These are phyloP conservation scores for Odontophorus gujanensis DNA, from an alignment of 2,113 vertebrate genomes.

Conservation along the genomic window DNA sequence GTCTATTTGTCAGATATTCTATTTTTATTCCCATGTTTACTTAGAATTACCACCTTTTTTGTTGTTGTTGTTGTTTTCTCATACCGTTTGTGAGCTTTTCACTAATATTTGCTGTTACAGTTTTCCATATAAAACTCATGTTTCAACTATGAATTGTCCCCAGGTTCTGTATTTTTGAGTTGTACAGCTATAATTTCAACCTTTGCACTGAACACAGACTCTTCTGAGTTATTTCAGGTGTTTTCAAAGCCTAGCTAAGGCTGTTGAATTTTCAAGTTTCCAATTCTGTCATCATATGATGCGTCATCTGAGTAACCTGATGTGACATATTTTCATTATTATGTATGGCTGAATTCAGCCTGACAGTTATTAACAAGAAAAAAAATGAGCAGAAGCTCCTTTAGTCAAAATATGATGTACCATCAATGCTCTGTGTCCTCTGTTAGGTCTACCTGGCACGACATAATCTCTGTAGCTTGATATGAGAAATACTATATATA, in stretches of 20 bases:
- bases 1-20: not conserved
- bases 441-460: not conserved
- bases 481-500: not conserved
- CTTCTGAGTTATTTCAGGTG: not conserved
- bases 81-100: not conserved
- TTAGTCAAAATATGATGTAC: not conserved
- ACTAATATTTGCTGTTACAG: not conserved
- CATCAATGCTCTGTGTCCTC: not conserved
- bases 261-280: not conserved
- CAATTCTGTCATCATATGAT: not conserved
- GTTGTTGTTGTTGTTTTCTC: no score
- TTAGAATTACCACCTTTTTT: not conserved
- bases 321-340: not conserved
- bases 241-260: not conserved
- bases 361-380: not conserved
- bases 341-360: not conserved
- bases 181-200: not conserved
- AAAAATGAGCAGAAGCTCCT: not conserved
- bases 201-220: not conserved
- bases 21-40: not conserved
- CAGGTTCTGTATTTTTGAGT: not conserved
- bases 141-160: not conserved
- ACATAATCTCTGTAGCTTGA: not conserved
- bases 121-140: not conserved
- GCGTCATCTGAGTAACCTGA: no score